Percentiles rank a stretch among this genome's conserved stretches.
These are phyloP conservation scores for Helicoverpa zea DNA, from an alignment of 1,140 invertebrate genomes.

Conservation along the genomic window DNA sequence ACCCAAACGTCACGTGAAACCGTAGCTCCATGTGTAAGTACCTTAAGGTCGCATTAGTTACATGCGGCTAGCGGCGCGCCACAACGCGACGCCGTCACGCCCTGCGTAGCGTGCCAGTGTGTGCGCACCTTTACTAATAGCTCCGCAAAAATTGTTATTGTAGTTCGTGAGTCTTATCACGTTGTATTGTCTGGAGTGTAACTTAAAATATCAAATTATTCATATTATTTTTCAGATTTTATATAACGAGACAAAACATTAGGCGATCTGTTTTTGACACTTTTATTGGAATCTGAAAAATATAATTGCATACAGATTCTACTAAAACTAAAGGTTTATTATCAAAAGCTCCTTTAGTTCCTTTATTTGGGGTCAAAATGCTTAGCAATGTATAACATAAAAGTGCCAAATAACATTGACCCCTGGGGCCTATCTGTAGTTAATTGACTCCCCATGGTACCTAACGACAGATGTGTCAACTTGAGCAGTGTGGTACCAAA, in stretches of 20 bases:
- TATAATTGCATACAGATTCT: too few relatives aligned
- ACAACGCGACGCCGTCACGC: slow-evolving; percentile 20
- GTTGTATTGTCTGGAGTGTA: not conserved
- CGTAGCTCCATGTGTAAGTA: not conserved
- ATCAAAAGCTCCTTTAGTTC: not conserved
- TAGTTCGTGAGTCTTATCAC: not conserved
- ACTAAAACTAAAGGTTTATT: not conserved
- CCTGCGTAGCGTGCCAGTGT: slow-evolving; percentile 12
- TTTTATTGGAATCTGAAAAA: not conserved
- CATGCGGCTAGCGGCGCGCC: slow-evolving; percentile 6
- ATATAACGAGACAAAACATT: not conserved
- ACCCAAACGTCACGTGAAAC: not conserved
- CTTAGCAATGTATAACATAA: not conserved
- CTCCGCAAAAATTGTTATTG: slow-evolving; percentile 8
- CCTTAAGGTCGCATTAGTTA: slow-evolving; percentile 15
- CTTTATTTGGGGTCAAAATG: not conserved
- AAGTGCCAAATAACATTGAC: slow-evolving; percentile 13
- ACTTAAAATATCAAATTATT: too few relatives aligned
- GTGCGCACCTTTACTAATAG: slow-evolving; percentile 7
- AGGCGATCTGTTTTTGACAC: not conserved
- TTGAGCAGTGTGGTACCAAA: slow-evolving; percentile 25
- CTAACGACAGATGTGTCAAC: slow-evolving; percentile 27
- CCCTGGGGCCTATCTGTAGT: slow-evolving; percentile 15
- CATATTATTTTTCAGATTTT: too few relatives aligned
- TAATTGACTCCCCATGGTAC: slow-evolving; percentile 32